These are phyloP conservation scores for Ellobium chinense DNA, from an alignment of 2,888 invertebrate species.

Conservation along the genomic window DNA sequence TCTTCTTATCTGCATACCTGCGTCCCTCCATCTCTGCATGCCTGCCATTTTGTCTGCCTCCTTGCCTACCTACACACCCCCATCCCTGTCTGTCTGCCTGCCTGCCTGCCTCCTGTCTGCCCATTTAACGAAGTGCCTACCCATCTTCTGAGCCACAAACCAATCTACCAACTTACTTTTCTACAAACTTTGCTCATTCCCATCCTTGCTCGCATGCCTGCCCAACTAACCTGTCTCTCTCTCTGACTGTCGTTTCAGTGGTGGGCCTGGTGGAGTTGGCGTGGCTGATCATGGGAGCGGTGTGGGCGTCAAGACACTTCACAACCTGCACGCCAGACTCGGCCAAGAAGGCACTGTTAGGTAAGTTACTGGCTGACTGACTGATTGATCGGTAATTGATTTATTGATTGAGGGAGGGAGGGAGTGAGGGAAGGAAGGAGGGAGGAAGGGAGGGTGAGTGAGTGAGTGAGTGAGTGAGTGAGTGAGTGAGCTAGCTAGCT, in stretches of 20 bases:
- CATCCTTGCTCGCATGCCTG: not conserved
- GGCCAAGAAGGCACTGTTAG: slow-evolving; percentile 87
- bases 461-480: slow-evolving; percentile 9
- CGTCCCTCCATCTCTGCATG: not conserved
- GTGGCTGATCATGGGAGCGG: slow-evolving; percentile 86
- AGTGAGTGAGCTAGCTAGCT: slow-evolving; percentile 18
- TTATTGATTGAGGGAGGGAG: not conserved
- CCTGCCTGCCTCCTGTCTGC: not conserved
- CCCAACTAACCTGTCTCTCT: slow-evolving; percentile 8
- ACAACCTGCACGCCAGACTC: slow-evolving; percentile 84
- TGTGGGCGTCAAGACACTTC: slow-evolving; percentile 87
- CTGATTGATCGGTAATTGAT: not conserved
- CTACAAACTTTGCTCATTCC: not conserved
- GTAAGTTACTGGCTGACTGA: slow-evolving; percentile 79
- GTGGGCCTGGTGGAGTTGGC: slow-evolving; percentile 87
- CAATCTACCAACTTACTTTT: not conserved
- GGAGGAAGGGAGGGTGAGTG: not conserved
- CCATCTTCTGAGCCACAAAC: not conserved
- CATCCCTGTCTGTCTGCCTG: not conserved
- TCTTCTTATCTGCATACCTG: not conserved
- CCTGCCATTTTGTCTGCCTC: not conserved
- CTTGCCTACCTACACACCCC: not conserved
- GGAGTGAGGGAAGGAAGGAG: not conserved
- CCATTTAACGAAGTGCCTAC: no score
- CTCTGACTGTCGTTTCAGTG: slow-evolving; percentile 81